Percentiles rank a stretch among this genome's conserved stretches.
phyloP scores from a whole-genome alignment of 2,113 vertebrate genomes.

The Nematolebias whitei region DNA sequence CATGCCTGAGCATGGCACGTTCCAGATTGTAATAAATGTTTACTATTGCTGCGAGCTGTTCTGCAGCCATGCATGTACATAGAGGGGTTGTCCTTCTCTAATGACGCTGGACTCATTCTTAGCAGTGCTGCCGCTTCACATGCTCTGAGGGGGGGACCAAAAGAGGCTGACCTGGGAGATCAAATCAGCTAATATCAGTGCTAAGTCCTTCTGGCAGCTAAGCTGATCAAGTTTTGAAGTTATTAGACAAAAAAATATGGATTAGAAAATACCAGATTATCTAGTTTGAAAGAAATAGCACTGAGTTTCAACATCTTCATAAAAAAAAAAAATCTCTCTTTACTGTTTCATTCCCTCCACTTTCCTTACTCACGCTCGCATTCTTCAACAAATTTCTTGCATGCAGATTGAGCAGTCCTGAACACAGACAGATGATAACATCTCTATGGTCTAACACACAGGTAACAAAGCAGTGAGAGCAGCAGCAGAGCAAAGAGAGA shows the following conservation, averaged over 20 bases:
- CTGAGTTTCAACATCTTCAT: conserved; percentile 38
- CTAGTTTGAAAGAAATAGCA: conserved; percentile 50
- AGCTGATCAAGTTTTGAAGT: conserved; percentile 19
- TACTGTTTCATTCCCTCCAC: background rate
- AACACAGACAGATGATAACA: conserved; percentile 38
- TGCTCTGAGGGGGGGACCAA: conserved; percentile 23
- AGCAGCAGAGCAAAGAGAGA: conserved; percentile 54
- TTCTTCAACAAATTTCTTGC: conserved; percentile 27
- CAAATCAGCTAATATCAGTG: conserved; percentile 45
- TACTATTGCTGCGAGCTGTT: conserved; percentile 38
- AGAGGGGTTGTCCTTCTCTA: conserved; percentile 53
- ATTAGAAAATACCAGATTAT: conserved; percentile 14
- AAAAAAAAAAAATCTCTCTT: background rate
- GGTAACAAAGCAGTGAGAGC: conserved; percentile 32
- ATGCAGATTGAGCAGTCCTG: conserved; percentile 52
- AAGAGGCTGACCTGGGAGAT: conserved; percentile 30
- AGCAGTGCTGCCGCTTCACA: conserved; percentile 12
- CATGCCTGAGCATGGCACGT: conserved; percentile 40
- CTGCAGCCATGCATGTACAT: conserved; percentile 67
- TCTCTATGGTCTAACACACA: conserved; percentile 37
- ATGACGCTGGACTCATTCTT: conserved; percentile 4
- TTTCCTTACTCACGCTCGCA: conserved; percentile 18
- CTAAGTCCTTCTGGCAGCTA: conserved; percentile 37
- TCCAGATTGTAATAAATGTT: conserved; percentile 42
- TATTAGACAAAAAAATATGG: background rate